phyloP scores from a whole-genome alignment of 2,113 vertebrate genomes.

The Elachura formosa region DNA sequence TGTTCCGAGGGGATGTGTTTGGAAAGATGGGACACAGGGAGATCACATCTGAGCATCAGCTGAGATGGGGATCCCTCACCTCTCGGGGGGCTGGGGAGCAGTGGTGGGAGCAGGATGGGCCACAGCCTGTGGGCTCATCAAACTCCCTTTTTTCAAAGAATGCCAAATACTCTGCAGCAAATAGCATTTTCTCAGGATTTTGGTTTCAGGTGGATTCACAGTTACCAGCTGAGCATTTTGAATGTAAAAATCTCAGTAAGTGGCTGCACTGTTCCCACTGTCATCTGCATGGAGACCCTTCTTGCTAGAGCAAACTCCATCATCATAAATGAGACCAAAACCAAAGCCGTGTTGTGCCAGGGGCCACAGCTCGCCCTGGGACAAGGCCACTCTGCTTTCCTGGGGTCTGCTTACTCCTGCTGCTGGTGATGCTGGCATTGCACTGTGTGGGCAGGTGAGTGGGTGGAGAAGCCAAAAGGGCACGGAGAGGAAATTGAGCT shows the following conservation, averaged over 20 bases:
- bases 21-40: neutral
- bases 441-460: neutral
- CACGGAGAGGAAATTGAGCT: accelerated
- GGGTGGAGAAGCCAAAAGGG: neutral
- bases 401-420: neutral
- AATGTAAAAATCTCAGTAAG: accelerated
- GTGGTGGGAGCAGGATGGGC: neutral
- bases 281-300: neutral
- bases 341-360: accelerated
- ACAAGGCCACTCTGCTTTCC: neutral
- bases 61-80: neutral
- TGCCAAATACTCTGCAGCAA: neutral
- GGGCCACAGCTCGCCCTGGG: neutral
- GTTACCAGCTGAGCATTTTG: neutral
- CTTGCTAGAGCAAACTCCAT: neutral
- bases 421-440: neutral
- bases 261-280: neutral
- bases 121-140: neutral
- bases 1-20: neutral
- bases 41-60: too few relatives aligned
- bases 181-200: neutral
- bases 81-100: neutral
- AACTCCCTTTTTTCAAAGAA: neutral
- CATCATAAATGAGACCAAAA: neutral
- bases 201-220: neutral